Base-by-base conservation (phyloP, 2,888 invertebrate genomes). In the Bibio marci region DNA sequence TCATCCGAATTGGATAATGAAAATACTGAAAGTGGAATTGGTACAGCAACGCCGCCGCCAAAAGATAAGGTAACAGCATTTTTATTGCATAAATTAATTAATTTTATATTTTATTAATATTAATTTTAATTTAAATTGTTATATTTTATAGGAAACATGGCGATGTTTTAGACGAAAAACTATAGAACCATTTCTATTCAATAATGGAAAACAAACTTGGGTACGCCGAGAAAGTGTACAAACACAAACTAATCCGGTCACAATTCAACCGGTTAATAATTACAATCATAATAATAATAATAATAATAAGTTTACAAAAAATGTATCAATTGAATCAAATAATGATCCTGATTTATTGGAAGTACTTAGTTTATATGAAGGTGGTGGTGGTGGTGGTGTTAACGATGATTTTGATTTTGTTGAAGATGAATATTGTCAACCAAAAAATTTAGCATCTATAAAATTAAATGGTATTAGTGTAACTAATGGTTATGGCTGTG, bases 261-360 rank as follows among this genome's bases (percentile, higher is more conserved):
- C 22, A 15, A 30, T 37, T 13, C 27, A 26, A 4, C 13, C 28
- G 3, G 8, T 17, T 4, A n/a, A n/a, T n/a, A n/a, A n/a, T n/a
- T n/a, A n/a, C n/a, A n/a, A n/a, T n/a, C n/a, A n/a, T n/a, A n/a
- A n/a, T n/a, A n/a, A n/a, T n/a, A n/a, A n/a, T n/a, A n/a, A n/a
- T n/a, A n/a, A n/a, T n/a, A 17, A 18, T 5, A 33, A 39, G 14
- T 18, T 14, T 11, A 11, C 15, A 10, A 14, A 27, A 26, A 30
- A 11, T 26, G 22, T 31, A n/a, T 34, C 26, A 19, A 40, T 32
- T 26, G 33, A 34, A 38, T 57, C 58, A 26, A 56, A 55, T 17
- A 61, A 61, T 44, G 61, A 62, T 49, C 54, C 57, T 27, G 61
- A 62, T 48, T 48, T 56, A 41, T 52, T 62, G 17, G 62, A 62